Evolutionary conservation across 2,113 vertebrate species (phyloP), one percentile per base, ranked within the genome.

Genomic region (Vidua chalybeata): DNA sequence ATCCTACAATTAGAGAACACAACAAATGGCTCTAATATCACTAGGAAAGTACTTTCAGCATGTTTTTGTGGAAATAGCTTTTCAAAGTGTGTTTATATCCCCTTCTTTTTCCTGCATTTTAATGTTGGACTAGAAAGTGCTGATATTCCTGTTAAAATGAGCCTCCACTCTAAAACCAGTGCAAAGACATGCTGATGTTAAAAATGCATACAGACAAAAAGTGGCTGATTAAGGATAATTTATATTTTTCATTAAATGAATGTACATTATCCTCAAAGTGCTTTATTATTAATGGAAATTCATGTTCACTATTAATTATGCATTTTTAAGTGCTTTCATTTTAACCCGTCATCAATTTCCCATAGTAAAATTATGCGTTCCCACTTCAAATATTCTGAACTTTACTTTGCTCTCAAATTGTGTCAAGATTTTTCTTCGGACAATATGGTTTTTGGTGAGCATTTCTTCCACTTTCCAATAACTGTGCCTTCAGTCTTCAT

Each of bases 21-120:
- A 80, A 83, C 2, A 3, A 92, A 75, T 61, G 30, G 3, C 7
- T 79, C 55, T 78, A 66, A 90, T 81, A 46, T 83, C 67, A 73
- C 31, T 80, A 19, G 18, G 69, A 78, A 45, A 72, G 26, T 67
- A 51, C 49, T 81, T 86, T 59, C 78, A 84, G 22, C 14, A 61
- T 75, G 61, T 49, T 64, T 94, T 96, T 95, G 51, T 78, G 21
- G 73, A 97, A 98, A 97, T 63, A 63, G 66, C 35, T 95, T 88
- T 97, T 90, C 66, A 68, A 94, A 96, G 84, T 92, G 64, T 41
- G 41, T 83, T 94, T 96, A 92, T 86, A 96, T 95, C 67, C 90
- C 86, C 71, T 82, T 85, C 27, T 75, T 96, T 94, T 97, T 81
- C 52, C 28, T 94, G 68, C 5, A 84, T 96, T 97, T 97, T 86